Base-by-base conservation (phyloP, 2,888 invertebrate species). In the Antheraea assamensis region DNA sequence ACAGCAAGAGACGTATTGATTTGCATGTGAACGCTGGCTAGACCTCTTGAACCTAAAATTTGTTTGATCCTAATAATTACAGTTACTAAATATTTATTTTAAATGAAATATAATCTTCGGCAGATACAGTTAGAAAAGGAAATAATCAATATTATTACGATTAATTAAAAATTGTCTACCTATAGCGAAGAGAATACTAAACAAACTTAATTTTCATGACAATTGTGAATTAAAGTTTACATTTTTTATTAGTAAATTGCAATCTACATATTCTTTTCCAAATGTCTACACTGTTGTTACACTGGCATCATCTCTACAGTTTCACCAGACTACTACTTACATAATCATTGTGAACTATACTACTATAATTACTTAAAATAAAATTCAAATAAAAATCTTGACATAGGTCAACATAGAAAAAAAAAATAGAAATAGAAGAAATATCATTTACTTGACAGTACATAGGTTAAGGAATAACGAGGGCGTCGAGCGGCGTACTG, bases 1-100 rank as follows among this genome's bases (percentile, higher is more conserved):
- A 82, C 95, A 95, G 70, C 97, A 96, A n/a, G 95, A 93, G 80
- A 97, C 95, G 87, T 96, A 97, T 76, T 96, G 95, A 7, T 94
- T 91, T 21, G 96, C 95, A 82, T 97, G 97, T 19, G 96, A 96
- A 13, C 97, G 95, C 27, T 96, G 96, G 66, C 96, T 95, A 5
- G 96, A 78, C 78, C 87, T 92, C 80, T 88, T 91, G 70, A 93
- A 87, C 78, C 93, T 93, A 35, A 31, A 78, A 70, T 64, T 64
- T 27, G 30, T 13, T n/a, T 13, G 5, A 15, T 17, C 15, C 2
- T 61, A 21, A 21, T 52, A 52, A 52, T 52, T 21, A 52, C 3
- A 21, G 21, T 52, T 52, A 21, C 5, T 21, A 52, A 52, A n/a
- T 42, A 13, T 52, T 19, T 42, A 47, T 47, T 5, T 52, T 21